Evolutionary conservation across 2,888 invertebrate species (phyloP).

Genomic region (Melanophora roralis): DNA sequence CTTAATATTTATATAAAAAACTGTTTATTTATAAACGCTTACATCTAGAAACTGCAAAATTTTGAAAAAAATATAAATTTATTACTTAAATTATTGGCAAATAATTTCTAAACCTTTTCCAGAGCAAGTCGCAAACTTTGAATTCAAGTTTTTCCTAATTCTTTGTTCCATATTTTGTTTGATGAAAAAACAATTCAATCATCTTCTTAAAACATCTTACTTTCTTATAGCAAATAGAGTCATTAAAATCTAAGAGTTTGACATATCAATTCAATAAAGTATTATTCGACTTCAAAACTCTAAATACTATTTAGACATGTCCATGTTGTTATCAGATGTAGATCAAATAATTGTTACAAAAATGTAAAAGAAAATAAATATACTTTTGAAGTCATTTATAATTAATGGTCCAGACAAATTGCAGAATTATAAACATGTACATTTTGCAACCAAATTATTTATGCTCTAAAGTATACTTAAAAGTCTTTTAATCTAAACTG

Average conservation of each 20-base stretch:
- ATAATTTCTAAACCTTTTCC: no score
- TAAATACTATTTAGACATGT: conserved; percentile 31
- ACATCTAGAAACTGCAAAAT: no score
- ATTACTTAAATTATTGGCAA: no score
- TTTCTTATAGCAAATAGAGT: conserved; percentile 35
- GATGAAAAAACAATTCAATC: no score
- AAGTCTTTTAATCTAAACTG: conserved; percentile 39
- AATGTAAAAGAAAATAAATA: conserved; percentile 1
- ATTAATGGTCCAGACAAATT: conserved; percentile 36
- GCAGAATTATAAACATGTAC: not conserved
- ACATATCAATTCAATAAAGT: conserved; percentile 39
- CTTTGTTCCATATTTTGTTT: no score
- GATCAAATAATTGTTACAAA: conserved; percentile 50
- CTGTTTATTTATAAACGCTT: no score
- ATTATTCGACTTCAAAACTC: not conserved
- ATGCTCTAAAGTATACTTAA: no score
- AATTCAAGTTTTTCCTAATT: no score
- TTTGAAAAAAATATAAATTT: no score
- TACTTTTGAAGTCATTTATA: conserved; percentile 16
- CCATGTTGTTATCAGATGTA: conserved; percentile 40
- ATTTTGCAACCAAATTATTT: not conserved
- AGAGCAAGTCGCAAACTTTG: no score
- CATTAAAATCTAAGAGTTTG: conserved; percentile 25
- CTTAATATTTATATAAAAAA: no score
- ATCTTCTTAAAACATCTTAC: conserved; percentile 7